These are phyloP conservation scores for Setophaga petechia DNA, from an alignment of 2,113 vertebrate species.

Conservation along the genomic window DNA sequence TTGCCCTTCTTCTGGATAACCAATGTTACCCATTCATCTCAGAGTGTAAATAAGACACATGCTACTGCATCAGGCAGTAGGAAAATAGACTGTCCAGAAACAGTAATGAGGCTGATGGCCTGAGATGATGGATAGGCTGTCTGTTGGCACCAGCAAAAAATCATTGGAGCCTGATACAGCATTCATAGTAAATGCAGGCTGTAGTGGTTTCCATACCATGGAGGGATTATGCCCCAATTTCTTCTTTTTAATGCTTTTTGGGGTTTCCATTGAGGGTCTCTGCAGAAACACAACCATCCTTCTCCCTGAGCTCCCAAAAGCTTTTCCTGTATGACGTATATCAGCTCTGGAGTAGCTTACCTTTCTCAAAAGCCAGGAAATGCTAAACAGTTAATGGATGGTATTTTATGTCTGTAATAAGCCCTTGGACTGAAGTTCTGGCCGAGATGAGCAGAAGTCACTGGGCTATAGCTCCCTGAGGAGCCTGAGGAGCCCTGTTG, in stretches of 20 bases:
- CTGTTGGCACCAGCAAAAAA: background rate
- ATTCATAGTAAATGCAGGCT: background rate
- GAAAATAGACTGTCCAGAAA: background rate
- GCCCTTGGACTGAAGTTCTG: background rate
- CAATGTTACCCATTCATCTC: background rate
- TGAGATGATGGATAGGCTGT: background rate
- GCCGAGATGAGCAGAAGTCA: rapidly evolving
- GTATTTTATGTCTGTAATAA: background rate
- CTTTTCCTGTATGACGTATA: background rate
- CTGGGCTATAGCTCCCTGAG: background rate
- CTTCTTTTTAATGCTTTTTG: background rate
- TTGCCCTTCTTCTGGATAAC: background rate
- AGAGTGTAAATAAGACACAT: background rate
- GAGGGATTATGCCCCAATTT: background rate
- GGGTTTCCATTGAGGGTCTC: background rate
- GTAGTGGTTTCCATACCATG: background rate
- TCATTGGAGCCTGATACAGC: background rate
- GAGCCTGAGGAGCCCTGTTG: background rate
- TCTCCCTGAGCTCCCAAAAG: background rate
- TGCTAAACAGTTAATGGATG: background rate
- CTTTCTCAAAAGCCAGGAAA: background rate
- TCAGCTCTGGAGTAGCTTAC: background rate
- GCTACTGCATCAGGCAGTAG: background rate
- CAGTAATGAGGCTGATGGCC: background rate
- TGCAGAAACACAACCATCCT: background rate